Base-by-base conservation (phyloP, 2,888 invertebrate species). In the Amphimallon solstitiale region DNA sequence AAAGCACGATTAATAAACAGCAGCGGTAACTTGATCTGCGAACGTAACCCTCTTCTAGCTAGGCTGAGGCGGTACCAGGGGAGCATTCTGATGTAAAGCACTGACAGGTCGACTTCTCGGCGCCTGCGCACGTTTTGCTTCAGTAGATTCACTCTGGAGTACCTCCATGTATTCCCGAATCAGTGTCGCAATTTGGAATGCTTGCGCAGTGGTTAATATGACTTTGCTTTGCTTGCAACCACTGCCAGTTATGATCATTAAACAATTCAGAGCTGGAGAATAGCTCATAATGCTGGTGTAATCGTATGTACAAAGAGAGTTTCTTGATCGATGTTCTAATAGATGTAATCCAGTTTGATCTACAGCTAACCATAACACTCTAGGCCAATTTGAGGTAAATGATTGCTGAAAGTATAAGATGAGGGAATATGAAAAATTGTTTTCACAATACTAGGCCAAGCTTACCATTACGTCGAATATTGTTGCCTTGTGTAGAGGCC, bases 341-440 rank as follows among this genome's bases (percentile, higher is more conserved):
- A 97, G 84, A 80, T 97, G 95, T 68, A 97, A 88, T 15, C 97
- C 97, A 75, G 89, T 89, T 81, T 96, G 95, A 83, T 97, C 95
- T 59, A 97, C 93, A 19, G 95, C 96, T 73, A 97, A 84, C 95
- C 97, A 95, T 48, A 97, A 85, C 45, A 92, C 90, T 77, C 96
- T 89, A 23, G 97, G 97, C 94, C 97, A 95, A 82, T 95, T 95
- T 21, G 96, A 95, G 10, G 97, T 96, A 81, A 96, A 97, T 9
- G 95, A 94, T 91, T 97, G 97, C 93, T 94, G 81, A 37, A 83
- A 82, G 48, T 9, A 66, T 66, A 60, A 59, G 70, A 71, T 52
- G 61, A 52, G 19, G n/a, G 12, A 29, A 17, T n/a, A 19, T 12
- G 7, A 52, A n/a, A 12, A 46, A 45, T 56, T 54, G 48, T 29